Evolutionary conservation across 2,797 vertebrate species (phyloP).

Genomic region (Petrocephalus sullivani): DNA sequence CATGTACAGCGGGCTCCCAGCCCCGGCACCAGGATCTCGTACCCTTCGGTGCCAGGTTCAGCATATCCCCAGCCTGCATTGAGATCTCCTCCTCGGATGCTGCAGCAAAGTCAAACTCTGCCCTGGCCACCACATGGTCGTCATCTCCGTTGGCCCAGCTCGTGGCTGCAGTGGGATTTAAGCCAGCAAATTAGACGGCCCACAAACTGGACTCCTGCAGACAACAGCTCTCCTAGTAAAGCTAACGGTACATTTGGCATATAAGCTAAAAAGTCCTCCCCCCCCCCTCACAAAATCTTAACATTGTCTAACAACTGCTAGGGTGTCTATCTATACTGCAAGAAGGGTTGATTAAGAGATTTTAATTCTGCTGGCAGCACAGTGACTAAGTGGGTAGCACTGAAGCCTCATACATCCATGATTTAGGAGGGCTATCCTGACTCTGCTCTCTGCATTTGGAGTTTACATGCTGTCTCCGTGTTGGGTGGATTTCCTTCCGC

Average conservation of each 20-base stretch:
- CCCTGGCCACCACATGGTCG: conserved; percentile 90
- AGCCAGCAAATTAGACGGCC: not conserved
- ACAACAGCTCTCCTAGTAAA: not conserved
- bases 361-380: not conserved
- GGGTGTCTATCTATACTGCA: not conserved
- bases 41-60: conserved; percentile 95
- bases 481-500: not conserved
- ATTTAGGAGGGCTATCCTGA: not conserved
- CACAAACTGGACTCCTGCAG: not conserved
- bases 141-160: conserved; percentile 90
- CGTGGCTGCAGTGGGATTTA: conserved; percentile 46
- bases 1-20: not conserved
- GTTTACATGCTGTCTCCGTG: too few relatives aligned
- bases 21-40: conserved; percentile 23
- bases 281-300: not conserved
- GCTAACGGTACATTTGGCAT: not conserved
- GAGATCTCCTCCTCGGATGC: conserved; percentile 90
- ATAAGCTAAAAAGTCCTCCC: not conserved
- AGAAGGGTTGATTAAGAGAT: not conserved
- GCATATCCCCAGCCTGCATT: conserved; percentile 81
- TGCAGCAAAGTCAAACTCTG: conserved; percentile 86
- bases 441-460: not conserved
- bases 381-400: not conserved
- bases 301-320: not conserved
- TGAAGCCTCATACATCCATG: not conserved